Evolutionary conservation across 2,797 vertebrate genomes (phyloP), one percentile per base, ranked within the genome.

Genomic region (Holocentrus rufus): DNA sequence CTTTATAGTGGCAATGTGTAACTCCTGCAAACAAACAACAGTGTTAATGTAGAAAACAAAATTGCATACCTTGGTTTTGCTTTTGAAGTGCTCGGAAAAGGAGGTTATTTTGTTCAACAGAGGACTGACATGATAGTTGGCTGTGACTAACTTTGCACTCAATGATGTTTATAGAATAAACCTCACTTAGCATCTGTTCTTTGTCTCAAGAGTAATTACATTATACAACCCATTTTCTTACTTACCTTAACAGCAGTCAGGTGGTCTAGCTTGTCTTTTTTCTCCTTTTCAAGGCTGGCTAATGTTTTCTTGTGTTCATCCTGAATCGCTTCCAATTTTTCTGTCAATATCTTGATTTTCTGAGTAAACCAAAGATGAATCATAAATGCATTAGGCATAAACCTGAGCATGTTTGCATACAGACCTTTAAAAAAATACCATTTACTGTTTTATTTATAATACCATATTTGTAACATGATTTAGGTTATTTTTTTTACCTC

Each of bases 191-290:
- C 49, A 74, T 71, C 22, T 70, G 56, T 64, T 72, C 58, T 71
- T 39, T 56, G 44, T 57, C 34, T 67, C 25, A 15, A 66, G 31
- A 74, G 7, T 39, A 72, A 69, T 10, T 57, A 17, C 34, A 62
- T 71, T 7, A 54, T 31, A 57, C 8, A 22, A 67, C 17, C 42
- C 7, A 30, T 64, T 65, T 20, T 14, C 20, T 52, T 61, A 80
- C 83, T 69, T 82, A 92, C 91, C 85, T 86, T 74, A 50, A 83
- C 83, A 25, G 83, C 85, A 69, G 80, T 86, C 71, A 92, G 80
- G 1, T 82, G 77, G 18, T 83, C 72, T 36, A 34, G 1, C 78
- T 72, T 79, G 15, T 84, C 72, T 36, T 79, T 64, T 34, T 82
- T 86, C 76, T 91, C 84, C 47, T 62, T 64, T 57, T 80, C 44